phyloP scores from a whole-genome alignment of 2,888 invertebrate genomes.

The Macaria liturata region DNA sequence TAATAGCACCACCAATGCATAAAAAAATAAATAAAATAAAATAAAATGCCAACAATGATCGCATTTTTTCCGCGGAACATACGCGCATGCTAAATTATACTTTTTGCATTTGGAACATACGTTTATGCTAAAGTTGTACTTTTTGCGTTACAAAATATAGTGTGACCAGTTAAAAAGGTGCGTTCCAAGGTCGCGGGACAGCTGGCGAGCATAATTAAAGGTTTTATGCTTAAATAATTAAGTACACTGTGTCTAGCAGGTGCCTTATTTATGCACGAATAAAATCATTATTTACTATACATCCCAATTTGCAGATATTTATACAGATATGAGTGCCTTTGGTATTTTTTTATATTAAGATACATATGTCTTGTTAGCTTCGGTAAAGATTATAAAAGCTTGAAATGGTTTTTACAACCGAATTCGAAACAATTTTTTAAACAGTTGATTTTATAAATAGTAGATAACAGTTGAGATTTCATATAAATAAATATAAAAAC shows the following conservation, averaged over 20 bases:
- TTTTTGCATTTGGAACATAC: constrained; percentile 62
- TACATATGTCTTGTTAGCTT: no score
- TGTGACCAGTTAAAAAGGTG: constrained; percentile 73
- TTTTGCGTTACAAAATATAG: constrained; percentile 75
- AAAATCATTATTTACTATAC: constrained; percentile 76
- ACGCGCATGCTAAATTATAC: constrained; percentile 59
- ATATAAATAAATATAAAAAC: no score
- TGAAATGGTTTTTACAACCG: no score
- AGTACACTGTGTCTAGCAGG: constrained; percentile 68
- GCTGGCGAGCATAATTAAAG: constrained; percentile 78
- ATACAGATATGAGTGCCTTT: constrained; percentile 34
- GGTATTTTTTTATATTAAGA: no score
- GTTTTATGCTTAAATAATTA: constrained; percentile 82
- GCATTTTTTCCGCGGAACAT: constrained; percentile 49
- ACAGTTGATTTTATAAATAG: no score
- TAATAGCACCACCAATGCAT: constrained; percentile 48
- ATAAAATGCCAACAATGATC: constrained; percentile 60
- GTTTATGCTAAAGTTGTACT: constrained; percentile 61
- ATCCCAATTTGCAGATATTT: constrained; percentile 71
- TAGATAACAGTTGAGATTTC: no score
- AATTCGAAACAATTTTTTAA: no score
- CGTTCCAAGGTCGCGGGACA: constrained; percentile 71
- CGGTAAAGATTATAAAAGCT: no score
- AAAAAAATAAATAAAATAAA: no score
- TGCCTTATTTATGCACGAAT: constrained; percentile 71